Conservation (phyloP, 2,113 vertebrate species). For the Sinocyclocheilus grahami region DNA sequence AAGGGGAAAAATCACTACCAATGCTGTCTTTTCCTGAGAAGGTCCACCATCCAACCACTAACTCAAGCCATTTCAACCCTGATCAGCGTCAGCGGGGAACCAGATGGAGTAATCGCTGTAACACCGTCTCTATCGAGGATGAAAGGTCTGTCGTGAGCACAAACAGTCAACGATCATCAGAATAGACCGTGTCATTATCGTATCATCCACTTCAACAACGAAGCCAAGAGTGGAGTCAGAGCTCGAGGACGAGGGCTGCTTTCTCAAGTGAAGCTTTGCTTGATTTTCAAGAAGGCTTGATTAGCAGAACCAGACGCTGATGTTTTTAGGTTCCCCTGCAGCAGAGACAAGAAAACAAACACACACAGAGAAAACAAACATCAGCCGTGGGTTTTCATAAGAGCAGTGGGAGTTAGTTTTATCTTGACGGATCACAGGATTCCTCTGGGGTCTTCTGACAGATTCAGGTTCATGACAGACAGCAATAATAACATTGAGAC, state of each 20-base stretch:
- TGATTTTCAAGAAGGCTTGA: neutral
- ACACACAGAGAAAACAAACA: too few species aligned
- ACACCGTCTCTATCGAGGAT: neutral
- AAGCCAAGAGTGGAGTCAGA: neutral
- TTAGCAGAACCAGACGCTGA: neutral
- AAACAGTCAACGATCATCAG: neutral
- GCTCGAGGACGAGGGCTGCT: neutral
- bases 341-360: neutral
- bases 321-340: neutral
- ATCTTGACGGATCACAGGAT: too few species aligned
- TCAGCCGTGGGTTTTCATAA: too few species aligned
- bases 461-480: neutral
- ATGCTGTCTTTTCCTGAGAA: too few species aligned
- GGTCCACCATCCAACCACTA: too few species aligned
- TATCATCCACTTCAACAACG: neutral
- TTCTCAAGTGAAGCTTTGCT: neutral
- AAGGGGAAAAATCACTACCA: too few species aligned
- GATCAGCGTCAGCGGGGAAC: too few species aligned
- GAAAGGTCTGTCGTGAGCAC: neutral
- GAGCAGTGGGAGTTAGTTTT: too few species aligned
- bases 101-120: neutral
- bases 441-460: too few species aligned
- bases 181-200: neutral
- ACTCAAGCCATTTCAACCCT: too few species aligned
- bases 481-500: neutral